Evolutionary conservation across 2,113 vertebrate species (phyloP).

Genomic region (Misgurnus anguillicaudatus): DNA sequence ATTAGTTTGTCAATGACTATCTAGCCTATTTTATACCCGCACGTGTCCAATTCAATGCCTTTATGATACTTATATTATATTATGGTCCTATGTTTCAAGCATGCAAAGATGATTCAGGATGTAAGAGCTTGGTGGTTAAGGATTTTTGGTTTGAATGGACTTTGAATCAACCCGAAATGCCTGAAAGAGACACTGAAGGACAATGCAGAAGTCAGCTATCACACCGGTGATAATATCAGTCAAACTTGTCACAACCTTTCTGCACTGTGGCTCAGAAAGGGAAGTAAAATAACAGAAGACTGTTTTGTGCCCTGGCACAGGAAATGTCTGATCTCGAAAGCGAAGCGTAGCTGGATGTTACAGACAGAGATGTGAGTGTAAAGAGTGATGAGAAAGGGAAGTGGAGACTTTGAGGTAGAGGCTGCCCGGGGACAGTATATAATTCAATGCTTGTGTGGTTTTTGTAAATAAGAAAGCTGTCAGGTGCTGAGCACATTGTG

Average conservation of each 20-base stretch:
- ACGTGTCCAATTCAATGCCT: neutral
- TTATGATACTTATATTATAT: neutral
- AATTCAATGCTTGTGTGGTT: conserved; percentile 40
- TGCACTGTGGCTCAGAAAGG: conserved; percentile 52
- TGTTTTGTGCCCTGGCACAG: conserved; percentile 70
- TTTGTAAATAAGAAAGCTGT: conserved; percentile 44
- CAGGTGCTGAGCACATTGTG: neutral
- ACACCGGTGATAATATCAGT: conserved; percentile 21
- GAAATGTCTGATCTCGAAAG: conserved; percentile 73
- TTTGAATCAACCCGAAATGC: neutral
- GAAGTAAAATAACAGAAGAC: conserved; percentile 69
- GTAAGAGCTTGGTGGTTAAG: neutral
- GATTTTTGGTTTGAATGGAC: neutral
- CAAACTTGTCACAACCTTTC: neutral
- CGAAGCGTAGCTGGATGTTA: conserved; percentile 67
- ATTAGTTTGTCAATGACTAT: neutral
- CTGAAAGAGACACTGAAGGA: neutral
- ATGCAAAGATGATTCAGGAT: neutral
- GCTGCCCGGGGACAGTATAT: conserved; percentile 33
- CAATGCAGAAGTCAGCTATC: conserved; percentile 41
- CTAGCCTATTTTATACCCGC: neutral
- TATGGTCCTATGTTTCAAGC: neutral
- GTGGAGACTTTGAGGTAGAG: conserved; percentile 45
- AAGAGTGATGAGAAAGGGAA: conserved; percentile 51
- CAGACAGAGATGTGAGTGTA: conserved; percentile 61